Conservation (phyloP, 2,113 vertebrate genomes). For the Hucho hucho region DNA sequence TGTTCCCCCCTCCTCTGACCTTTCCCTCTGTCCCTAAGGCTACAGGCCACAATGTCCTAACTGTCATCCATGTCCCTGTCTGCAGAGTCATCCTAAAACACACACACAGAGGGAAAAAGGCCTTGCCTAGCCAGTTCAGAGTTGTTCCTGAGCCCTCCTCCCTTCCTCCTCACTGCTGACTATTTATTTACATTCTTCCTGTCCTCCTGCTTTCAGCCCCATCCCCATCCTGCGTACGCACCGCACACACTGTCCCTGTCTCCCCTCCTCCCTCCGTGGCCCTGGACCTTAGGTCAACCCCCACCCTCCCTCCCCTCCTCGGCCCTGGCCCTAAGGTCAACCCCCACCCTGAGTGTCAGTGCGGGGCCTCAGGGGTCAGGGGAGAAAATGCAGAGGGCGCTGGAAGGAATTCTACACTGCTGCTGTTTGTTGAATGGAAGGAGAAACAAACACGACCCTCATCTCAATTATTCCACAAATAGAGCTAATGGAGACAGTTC, state of each 20-base stretch:
- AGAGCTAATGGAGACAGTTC: no score
- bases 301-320: constrained; percentile 7
- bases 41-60: not conserved
- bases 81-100: not conserved
- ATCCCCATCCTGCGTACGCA: not conserved
- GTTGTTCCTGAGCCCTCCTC: constrained; percentile 19
- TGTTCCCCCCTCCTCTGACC: not conserved
- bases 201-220: not conserved
- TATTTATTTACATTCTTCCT: constrained; percentile 37
- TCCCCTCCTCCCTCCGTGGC: constrained; percentile 8
- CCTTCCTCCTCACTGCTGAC: not conserved
- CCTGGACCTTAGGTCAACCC: constrained; percentile 28
- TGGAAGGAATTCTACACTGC: constrained; percentile 60
- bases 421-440: constrained; percentile 38
- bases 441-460: no score
- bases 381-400: constrained; percentile 62
- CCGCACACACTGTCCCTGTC: constrained; percentile 6
- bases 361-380: constrained; percentile 60
- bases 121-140: not conserved
- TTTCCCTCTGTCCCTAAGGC: constrained; percentile 2
- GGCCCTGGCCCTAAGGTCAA: constrained; percentile 57
- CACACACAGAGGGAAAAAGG: not conserved
- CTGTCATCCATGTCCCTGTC: constrained; percentile 5
- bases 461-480: no score
- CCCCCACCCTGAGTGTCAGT: constrained; percentile 50